Evolutionary conservation across 2,797 vertebrate genomes (phyloP).

Genomic region (Pachyuromys duprasi): DNA sequence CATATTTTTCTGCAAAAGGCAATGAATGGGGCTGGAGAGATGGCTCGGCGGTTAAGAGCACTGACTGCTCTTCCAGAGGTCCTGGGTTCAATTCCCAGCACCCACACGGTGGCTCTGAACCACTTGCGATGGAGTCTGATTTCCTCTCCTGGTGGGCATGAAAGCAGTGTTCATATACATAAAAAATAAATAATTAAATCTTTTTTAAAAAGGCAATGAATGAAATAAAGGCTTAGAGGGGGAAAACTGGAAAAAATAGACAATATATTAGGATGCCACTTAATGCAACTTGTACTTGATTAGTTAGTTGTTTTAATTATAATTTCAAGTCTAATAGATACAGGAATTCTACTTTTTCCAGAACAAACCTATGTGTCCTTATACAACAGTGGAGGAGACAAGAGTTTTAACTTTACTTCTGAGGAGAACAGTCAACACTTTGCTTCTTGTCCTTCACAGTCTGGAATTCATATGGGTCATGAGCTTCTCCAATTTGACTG

Average conservation of each 20-base stretch:
- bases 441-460: constrained; percentile 85
- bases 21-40: too few species aligned
- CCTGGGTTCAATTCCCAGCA: too few species aligned
- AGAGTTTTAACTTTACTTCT: constrained; percentile 65
- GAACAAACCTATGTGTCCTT: constrained; percentile 54
- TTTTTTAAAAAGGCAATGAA: constrained; percentile 16
- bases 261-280: constrained; percentile 52
- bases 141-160: too few species aligned
- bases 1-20: neutral
- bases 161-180: too few species aligned
- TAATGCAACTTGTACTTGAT: constrained; percentile 55
- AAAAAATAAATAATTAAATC: too few species aligned
- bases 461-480: constrained; percentile 90
- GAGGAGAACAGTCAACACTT: constrained; percentile 31
- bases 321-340: constrained; percentile 64
- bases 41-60: too few species aligned
- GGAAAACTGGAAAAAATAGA: constrained; percentile 41
- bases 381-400: constrained; percentile 42
- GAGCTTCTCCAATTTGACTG: constrained; percentile 92
- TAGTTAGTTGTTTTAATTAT: constrained; percentile 68
- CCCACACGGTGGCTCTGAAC: too few species aligned
- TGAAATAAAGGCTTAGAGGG: constrained; percentile 28
- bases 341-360: constrained; percentile 63
- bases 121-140: too few species aligned
- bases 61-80: too few species aligned